Base-by-base conservation (phyloP, 2,113 vertebrate genomes). In the Tylochromis polylepis region DNA sequence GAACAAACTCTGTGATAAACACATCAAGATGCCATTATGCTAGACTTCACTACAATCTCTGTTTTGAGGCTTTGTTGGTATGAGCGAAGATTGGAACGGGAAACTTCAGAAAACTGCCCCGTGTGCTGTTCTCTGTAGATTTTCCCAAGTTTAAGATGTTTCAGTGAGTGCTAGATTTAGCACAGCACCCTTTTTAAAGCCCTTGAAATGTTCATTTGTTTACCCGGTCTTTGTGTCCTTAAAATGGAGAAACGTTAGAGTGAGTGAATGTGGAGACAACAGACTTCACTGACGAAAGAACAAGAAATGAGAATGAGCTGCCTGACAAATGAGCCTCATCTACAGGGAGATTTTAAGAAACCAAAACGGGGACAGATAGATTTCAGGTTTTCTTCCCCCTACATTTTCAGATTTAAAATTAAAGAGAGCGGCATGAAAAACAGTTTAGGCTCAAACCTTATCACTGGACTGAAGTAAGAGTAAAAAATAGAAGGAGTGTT, bases 1-100 rank as follows among this genome's bases (percentile, higher is more conserved):
- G 1, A 70, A 53, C 57, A 75, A 91, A 85, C 84, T 11, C 20
- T 84, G 75, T 79, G 85, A 93, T 89, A 92, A 93, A 91, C 90
- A 81, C 78, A 79, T 79, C 65, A 90, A 82, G 90, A 85, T 29
- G 77, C 82, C 70, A 79, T 88, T 84, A 84, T 6, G 41, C 83
- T 51, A 77, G 78, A 85, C 78, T 72, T 89, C 59, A 51, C 77
- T 79, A 24, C 86, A 85, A 49, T 51, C 12, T 75, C 36, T 41
- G 49, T 65, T 80, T 27, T 82, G 72, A 81, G 36, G 81, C 87
- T 62, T 36, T 59, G 27, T 56, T 41, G n/a, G 57, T 84, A 77
- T 82, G 20, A 67, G 18, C 34, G 51, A 36, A 65, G 24, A 56
- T 55, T 84, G 88, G 31, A 86, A 87, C 29, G 38, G 27, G 65